Evolutionary conservation across 92 coral and sea anemone species (phyloP), one percentile per base, ranked within the genome.

Genomic region (Heteractis magnifica): DNA sequence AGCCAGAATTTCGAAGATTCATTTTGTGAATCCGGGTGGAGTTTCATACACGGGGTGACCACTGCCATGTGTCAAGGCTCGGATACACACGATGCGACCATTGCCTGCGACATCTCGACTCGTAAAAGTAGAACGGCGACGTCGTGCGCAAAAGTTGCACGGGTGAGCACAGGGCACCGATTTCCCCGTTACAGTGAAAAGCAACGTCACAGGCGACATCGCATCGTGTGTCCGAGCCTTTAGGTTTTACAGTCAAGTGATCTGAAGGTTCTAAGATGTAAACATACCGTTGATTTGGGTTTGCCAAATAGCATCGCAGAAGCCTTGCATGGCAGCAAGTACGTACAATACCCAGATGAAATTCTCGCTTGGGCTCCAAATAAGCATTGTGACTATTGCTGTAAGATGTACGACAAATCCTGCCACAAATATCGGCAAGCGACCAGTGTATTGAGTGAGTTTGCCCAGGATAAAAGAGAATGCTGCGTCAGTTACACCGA

Each of bases 301-400:
- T 77, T 96, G 99, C 99, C 99, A 96, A 58, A 96, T 95, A 6
- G 99, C 99, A 62, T 96, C 99, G 79, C 98, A 92, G 84, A 92
- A 96, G 9, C 99, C 99, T 87, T 91, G 87, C 73, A 94, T 72
- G 8, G 98, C 99, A 10, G 98, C 98, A 56, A 94, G 71, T n/a
- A 96, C 86, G 87, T 92, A 96, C 74, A 85, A 94, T 75, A 96
- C 93, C 94, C 97, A 94, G 62, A 96, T 34, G 87, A 90, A 80
- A 75, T 87, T 87, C 15, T 90, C 85, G 85, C 91, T 85, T 15
- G 99, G 98, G 20, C 79, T 85, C 99, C 99, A 96, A 21, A 89
- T 79, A 21, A 93, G 84, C 93, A 96, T 87, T 79, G 91, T 89
- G 60, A 90, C 72, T 41, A 90, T 86, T 65, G 89, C 95, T 20